Base-by-base conservation (phyloP, 2,888 invertebrate species). In the Mimachlamys varia region DNA sequence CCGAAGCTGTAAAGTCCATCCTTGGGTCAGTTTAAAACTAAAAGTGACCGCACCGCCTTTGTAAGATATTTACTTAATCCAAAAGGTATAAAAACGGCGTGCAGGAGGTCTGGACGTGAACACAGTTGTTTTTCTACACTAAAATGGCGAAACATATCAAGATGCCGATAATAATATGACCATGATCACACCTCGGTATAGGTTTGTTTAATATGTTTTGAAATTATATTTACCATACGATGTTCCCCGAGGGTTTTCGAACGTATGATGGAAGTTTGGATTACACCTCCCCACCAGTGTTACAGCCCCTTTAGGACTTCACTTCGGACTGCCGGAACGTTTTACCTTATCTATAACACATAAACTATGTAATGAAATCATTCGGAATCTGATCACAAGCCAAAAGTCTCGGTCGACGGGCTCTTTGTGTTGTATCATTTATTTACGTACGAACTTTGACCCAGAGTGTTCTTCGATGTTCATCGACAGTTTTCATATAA, bases 151-250 rank as follows among this genome's bases (percentile, higher is more conserved):
- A 76, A 76, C 33, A 76, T 76, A 76, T 76, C 12, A 76, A 76
- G 17, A 33, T 76, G 76, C 33, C 27, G 76, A 76, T 33, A 22
- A 10, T 76, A 76, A 27, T 33, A 76, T 76, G 27, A 76, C 76
- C 33, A 33, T 13, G 33, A 33, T 76, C 27, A 76, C 76, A 76
- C 76, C 76, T 33, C 76, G 19, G 27, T 33, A 33, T 76, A 76
- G 76, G 10, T 76, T 76, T 76, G 76, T 76, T 33, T 76, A 76
- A 76, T 76, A 76, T 76, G 76, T 76, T 76, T 76, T 76, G 76
- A 76, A 76, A 76, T 76, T 76, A 76, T 76, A 76, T 76, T 76
- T 76, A 76, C 76, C 76, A 76, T 76, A 76, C 76, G 76, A 76
- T 76, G 76, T 76, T 76, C 76, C 76, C 76, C 76, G 76, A 76